A percentile compares a stretch with the other conserved stretches of the same genome.
These are phyloP conservation scores for Sternarchorhynchus goeldii DNA, from an alignment of 2,797 vertebrate genomes.

Conservation along the genomic window DNA sequence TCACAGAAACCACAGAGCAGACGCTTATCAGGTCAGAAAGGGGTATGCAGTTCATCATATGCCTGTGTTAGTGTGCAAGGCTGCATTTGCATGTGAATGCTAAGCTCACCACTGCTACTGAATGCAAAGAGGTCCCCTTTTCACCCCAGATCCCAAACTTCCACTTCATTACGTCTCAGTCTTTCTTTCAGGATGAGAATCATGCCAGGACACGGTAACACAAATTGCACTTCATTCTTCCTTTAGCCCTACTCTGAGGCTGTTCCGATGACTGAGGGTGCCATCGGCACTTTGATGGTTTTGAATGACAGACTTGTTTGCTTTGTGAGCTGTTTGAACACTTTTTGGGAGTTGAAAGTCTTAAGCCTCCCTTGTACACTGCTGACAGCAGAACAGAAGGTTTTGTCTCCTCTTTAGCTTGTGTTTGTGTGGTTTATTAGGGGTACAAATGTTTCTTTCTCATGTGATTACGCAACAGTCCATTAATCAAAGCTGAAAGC, in stretches of 20 bases:
- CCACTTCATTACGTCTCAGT: slow-evolving; percentile 57
- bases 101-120: slow-evolving; percentile 53
- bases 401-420: slow-evolving; percentile 12
- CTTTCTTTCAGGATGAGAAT: slow-evolving; percentile 44
- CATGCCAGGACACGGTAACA: slow-evolving; percentile 60
- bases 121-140: slow-evolving; percentile 61
- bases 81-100: slow-evolving; percentile 71
- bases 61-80: slow-evolving; percentile 49
- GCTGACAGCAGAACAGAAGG: slow-evolving; percentile 3
- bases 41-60: slow-evolving; percentile 21
- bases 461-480: slow-evolving; percentile 18
- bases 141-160: slow-evolving; percentile 44
- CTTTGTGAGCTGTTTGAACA: slow-evolving; percentile 55
- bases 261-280: slow-evolving; percentile 49
- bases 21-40: slow-evolving; percentile 22
- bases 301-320: slow-evolving; percentile 55
- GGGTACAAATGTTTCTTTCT: slow-evolving; percentile 23
- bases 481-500: slow-evolving; percentile 2
- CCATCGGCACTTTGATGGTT: slow-evolving; percentile 51
- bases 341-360: slow-evolving; percentile 38
- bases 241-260: slow-evolving; percentile 41
- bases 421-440: slow-evolving; percentile 22
- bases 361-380: slow-evolving; percentile 43
- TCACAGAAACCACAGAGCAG: slow-evolving; percentile 14
- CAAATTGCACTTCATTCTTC: slow-evolving; percentile 51